These are phyloP conservation scores for Solea senegalensis DNA, from an alignment of 2,113 vertebrate species.

Conservation along the genomic window DNA sequence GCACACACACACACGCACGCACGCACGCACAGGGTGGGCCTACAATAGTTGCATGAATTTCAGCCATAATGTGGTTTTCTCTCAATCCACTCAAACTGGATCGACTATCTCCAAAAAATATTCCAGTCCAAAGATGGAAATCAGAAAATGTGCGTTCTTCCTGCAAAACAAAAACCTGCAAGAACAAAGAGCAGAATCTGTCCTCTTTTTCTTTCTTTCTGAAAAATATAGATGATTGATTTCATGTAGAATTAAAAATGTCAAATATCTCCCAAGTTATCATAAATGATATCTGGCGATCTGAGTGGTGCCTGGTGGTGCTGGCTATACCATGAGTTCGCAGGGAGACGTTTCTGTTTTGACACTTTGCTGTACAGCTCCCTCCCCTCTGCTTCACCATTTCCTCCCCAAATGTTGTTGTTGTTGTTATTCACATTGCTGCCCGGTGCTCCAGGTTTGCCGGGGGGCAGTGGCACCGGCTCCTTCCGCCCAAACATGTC, in stretches of 20 bases:
- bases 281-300: constrained; percentile 81
- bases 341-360: constrained; percentile 66
- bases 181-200: not conserved
- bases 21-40: constrained; percentile 47
- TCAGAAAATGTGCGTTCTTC: constrained; percentile 4
- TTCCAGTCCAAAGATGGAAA: constrained; percentile 27
- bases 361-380: constrained; percentile 88
- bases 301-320: constrained; percentile 45
- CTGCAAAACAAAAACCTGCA: constrained; percentile 1
- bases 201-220: not conserved
- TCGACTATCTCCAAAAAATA: constrained; percentile 22
- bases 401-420: constrained; percentile 75
- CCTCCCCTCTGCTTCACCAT: constrained; percentile 12
- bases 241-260: not conserved
- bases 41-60: constrained; percentile 9
- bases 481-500: constrained; percentile 70
- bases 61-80: constrained; percentile 35
- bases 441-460: constrained; percentile 48
- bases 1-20: constrained; percentile 21
- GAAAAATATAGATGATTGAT: not conserved
- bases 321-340: constrained; percentile 56
- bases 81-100: constrained; percentile 25
- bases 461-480: constrained; percentile 52
- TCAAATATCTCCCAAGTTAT: constrained; percentile 83
- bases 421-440: constrained; percentile 82